Conservation (phyloP, 2,888 invertebrate species). For the Tromatobia lineatoria region DNA sequence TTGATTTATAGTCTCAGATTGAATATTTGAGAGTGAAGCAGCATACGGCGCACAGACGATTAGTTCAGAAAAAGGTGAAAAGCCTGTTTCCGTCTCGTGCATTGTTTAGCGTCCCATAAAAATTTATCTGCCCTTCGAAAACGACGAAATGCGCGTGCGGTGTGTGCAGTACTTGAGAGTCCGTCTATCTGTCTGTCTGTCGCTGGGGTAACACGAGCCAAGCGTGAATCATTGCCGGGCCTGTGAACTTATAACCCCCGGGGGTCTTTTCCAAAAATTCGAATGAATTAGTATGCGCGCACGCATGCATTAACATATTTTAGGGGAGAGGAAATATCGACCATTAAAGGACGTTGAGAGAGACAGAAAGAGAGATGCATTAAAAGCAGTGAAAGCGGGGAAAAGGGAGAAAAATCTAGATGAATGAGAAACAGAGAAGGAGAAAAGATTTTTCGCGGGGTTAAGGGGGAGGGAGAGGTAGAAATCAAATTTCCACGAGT, state of each 20-base stretch:
- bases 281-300: slow-evolving; percentile 83
- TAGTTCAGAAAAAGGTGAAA: slow-evolving; percentile 63
- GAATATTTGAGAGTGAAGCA: slow-evolving; percentile 38
- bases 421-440: slow-evolving; percentile 69
- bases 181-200: slow-evolving; percentile 6
- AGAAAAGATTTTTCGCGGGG: slow-evolving; percentile 57
- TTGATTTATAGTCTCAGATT: slow-evolving; percentile 28
- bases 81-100: slow-evolving; percentile 35
- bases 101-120: slow-evolving; percentile 74
- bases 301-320: slow-evolving; percentile 80
- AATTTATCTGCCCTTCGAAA: slow-evolving; percentile 64
- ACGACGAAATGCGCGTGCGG: neutral
- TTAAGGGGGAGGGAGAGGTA: slow-evolving; percentile 64
- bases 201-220: slow-evolving; percentile 59
- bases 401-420: slow-evolving; percentile 68
- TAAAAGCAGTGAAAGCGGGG: slow-evolving; percentile 40
- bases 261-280: slow-evolving; percentile 80
- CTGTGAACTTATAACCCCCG: slow-evolving; percentile 39
- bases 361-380: slow-evolving; percentile 39
- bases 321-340: slow-evolving; percentile 80
- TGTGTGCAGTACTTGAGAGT: neutral
- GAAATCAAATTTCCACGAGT: slow-evolving; percentile 79
- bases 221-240: slow-evolving; percentile 78
- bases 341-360: slow-evolving; percentile 74
- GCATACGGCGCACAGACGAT: slow-evolving; percentile 62